These are phyloP conservation scores for Gymnorhina tibicen DNA, from an alignment of 2,113 vertebrate species.

Conservation along the genomic window DNA sequence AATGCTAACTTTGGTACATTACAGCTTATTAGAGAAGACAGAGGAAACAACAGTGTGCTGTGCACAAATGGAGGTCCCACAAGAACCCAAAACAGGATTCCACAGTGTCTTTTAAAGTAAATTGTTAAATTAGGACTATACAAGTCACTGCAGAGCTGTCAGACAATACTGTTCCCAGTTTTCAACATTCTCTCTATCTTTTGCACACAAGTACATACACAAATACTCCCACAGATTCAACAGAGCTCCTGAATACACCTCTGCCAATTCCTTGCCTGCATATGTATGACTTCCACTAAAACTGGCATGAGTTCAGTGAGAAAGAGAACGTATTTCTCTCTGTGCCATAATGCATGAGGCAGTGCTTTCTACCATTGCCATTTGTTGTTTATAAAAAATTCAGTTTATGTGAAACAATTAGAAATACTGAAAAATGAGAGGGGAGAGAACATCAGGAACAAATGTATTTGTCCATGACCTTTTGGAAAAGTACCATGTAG, in stretches of 20 bases:
- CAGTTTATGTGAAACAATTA: not conserved
- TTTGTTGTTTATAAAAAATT: not conserved
- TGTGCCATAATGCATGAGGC: not conserved
- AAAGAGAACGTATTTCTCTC: not conserved
- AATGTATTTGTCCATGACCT: not conserved
- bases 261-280: slow-evolving; percentile 38
- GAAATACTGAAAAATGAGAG: not conserved
- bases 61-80: not conserved
- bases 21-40: not conserved
- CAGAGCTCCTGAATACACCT: slow-evolving; percentile 15
- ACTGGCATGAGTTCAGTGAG: slow-evolving; percentile 16
- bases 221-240: slow-evolving; percentile 44
- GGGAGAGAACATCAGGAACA: not conserved
- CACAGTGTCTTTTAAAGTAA: not conserved
- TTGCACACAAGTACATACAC: not conserved
- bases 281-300: slow-evolving; percentile 19
- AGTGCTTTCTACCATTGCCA: not conserved
- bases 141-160: slow-evolving; percentile 6
- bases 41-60: not conserved
- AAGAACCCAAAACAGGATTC: not conserved
- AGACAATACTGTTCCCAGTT: not conserved
- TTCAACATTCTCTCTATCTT: slow-evolving; percentile 26
- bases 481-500: not conserved
- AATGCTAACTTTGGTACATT: not conserved
- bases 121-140: not conserved